phyloP scores from a whole-genome alignment of 2,888 invertebrate species.

The Malacosoma neustria region DNA sequence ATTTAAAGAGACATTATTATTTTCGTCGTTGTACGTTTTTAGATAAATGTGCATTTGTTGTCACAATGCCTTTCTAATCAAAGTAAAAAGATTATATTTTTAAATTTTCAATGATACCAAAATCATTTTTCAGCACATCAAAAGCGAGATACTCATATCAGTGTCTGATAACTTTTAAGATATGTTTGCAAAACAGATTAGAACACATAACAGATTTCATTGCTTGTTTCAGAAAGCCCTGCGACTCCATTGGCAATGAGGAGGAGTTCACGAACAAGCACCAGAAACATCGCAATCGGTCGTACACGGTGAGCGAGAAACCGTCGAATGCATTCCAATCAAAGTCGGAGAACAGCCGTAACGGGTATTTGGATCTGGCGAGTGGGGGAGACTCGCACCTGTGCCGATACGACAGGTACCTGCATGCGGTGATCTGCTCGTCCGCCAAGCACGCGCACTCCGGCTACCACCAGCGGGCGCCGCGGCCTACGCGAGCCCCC shows the following conservation, averaged over 20 bases:
- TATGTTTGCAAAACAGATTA: too few relatives aligned
- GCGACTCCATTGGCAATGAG: slow-evolving; percentile 47
- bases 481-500: slow-evolving; percentile 24
- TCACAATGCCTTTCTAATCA: too few relatives aligned
- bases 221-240: slow-evolving; percentile 72
- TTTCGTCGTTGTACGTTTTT: too few relatives aligned
- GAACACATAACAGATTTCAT: too few relatives aligned
- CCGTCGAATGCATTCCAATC: slow-evolving; percentile 56
- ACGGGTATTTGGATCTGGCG: slow-evolving; percentile 77
- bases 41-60: too few relatives aligned
- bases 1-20: too few relatives aligned
- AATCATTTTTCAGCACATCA: too few relatives aligned
- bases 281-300: slow-evolving; percentile 61
- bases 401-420: slow-evolving; percentile 75
- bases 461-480: slow-evolving; percentile 56
- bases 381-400: slow-evolving; percentile 74
- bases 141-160: too few relatives aligned
- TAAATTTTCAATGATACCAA: too few relatives aligned
- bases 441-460: slow-evolving; percentile 63
- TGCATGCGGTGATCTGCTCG: slow-evolving; percentile 78
- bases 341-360: slow-evolving; percentile 51
- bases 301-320: slow-evolving; percentile 70
- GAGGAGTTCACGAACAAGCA: slow-evolving; percentile 53
- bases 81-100: too few relatives aligned
- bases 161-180: too few relatives aligned